Conservation (phyloP, 2,797 vertebrate genomes). For the Falco cherrug region DNA sequence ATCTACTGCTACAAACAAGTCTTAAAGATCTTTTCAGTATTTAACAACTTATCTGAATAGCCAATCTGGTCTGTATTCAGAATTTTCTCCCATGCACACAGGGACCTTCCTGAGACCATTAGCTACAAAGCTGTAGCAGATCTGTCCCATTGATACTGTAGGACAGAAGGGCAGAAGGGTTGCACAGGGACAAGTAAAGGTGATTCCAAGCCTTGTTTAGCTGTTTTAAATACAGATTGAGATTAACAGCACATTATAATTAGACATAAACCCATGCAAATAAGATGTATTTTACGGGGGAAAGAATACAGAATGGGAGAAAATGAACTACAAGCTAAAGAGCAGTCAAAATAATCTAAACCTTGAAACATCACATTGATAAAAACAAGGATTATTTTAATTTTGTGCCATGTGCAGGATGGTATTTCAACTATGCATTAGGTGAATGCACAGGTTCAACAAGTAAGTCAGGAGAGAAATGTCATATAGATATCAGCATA, state of each 20-base stretch:
- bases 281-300: background rate
- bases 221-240: background rate
- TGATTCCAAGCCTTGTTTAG: background rate
- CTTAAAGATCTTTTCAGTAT: background rate
- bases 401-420: background rate
- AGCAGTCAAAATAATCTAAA: background rate
- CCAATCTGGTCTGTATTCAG: background rate
- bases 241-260: background rate
- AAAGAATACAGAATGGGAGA: background rate
- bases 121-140: background rate
- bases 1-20: background rate
- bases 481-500: background rate
- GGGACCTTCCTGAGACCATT: background rate
- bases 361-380: background rate
- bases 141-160: background rate
- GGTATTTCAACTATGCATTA: background rate
- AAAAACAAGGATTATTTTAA: background rate
- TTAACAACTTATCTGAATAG: background rate
- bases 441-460: background rate
- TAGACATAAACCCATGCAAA: background rate
- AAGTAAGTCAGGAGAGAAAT: background rate
- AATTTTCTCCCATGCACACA: background rate
- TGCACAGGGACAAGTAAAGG: background rate
- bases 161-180: background rate
- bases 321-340: background rate